Percentiles rank a stretch among this genome's conserved stretches.
These are phyloP conservation scores for Lanius ludovicianus DNA, from an alignment of 2,113 vertebrate genomes.

Conservation along the genomic window DNA sequence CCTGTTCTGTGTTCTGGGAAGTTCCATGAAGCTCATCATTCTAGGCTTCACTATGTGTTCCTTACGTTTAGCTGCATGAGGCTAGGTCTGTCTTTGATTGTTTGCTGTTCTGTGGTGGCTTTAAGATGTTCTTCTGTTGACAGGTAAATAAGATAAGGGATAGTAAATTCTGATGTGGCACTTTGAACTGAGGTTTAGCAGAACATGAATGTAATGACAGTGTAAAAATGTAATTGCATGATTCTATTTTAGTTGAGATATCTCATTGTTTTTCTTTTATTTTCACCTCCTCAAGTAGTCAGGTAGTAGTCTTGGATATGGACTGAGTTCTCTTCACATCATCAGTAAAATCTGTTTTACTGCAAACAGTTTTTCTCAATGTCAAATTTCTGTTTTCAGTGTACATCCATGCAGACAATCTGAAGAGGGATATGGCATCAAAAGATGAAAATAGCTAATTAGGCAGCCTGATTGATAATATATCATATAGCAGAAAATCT, in stretches of 20 bases:
- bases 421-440: neutral
- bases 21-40: neutral
- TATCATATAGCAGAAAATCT: neutral
- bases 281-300: neutral
- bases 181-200: neutral
- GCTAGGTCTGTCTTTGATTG: neutral
- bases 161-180: neutral
- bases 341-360: neutral
- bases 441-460: neutral
- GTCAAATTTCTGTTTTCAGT: neutral
- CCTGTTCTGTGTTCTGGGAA: neutral
- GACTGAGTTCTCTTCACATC: neutral
- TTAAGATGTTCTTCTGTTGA: neutral
- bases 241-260: neutral
- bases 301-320: neutral
- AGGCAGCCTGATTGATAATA: neutral
- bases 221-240: neutral
- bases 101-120: neutral
- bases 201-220: neutral
- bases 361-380: neutral
- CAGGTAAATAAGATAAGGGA: neutral
- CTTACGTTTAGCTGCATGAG: neutral
- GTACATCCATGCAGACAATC: neutral
- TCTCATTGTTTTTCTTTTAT: neutral
- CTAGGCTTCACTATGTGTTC: neutral